Conservation (phyloP, 2,797 vertebrate species). For the Morus bassanus region DNA sequence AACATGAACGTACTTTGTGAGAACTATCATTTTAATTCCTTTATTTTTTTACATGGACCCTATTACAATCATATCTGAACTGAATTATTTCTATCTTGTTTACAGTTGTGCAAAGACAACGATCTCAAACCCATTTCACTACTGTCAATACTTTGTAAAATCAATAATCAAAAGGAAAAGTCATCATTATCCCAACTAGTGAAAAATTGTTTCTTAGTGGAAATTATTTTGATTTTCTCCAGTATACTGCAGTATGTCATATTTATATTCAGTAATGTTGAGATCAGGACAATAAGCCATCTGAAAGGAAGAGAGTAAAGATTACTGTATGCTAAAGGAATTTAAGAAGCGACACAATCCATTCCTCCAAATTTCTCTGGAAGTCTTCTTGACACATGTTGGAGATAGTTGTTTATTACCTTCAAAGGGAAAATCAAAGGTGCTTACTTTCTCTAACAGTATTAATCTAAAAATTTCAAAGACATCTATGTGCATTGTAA, state of each 20-base stretch:
- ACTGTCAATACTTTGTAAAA: background rate
- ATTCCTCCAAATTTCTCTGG: background rate
- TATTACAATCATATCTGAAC: background rate
- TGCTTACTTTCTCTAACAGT: background rate
- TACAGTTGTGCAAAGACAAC: background rate
- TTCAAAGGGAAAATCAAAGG: background rate
- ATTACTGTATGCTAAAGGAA: background rate
- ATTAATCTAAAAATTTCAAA: background rate
- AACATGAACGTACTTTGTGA: background rate
- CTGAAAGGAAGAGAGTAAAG: background rate
- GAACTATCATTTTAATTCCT: background rate
- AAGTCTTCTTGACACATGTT: background rate
- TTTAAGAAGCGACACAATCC: background rate
- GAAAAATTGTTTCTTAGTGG: background rate
- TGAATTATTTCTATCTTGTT: background rate
- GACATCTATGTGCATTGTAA: background rate
- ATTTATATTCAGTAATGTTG: background rate
- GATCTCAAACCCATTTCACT: background rate
- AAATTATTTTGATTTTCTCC: background rate
- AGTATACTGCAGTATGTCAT: background rate
- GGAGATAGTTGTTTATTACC: background rate
- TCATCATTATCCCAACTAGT: background rate
- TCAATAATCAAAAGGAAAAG: background rate
- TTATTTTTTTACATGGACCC: background rate
- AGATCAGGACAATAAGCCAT: background rate